phyloP scores from a whole-genome alignment of 2,797 vertebrate genomes.

The Sandelia bainsii region DNA sequence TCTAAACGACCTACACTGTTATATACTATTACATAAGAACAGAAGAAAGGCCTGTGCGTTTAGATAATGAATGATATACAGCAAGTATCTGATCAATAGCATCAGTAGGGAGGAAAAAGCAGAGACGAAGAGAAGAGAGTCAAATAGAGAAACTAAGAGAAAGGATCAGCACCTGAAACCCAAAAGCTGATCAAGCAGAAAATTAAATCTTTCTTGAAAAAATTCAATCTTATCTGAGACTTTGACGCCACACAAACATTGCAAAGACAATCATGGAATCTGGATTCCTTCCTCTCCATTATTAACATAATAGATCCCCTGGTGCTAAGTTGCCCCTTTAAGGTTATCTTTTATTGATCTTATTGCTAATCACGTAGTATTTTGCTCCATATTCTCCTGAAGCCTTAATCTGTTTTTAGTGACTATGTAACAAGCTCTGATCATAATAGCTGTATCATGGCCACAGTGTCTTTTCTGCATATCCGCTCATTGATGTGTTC shows the following conservation, averaged over 20 bases:
- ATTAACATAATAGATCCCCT: conserved; percentile 44
- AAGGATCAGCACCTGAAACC: not conserved
- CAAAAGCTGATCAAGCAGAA: conserved; percentile 31
- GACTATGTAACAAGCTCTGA: not conserved
- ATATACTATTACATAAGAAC: not conserved
- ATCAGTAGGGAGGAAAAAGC: not conserved
- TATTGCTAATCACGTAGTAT: conserved; percentile 53
- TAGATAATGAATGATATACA: conserved; percentile 1
- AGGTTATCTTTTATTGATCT: conserved; percentile 31
- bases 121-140: not conserved
- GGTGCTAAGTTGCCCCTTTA: conserved; percentile 50
- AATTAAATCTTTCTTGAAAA: conserved; percentile 13
- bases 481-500: not conserved
- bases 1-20: conserved; percentile 27
- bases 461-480: conserved; percentile 25
- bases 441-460: conserved; percentile 18
- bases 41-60: not conserved
- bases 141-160: not conserved
- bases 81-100: not conserved
- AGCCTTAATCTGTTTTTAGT: conserved; percentile 45
- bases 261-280: conserved; percentile 29
- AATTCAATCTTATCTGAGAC: conserved; percentile 18
- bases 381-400: conserved; percentile 13
- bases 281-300: conserved; percentile 41
- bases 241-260: conserved; percentile 40